phyloP scores from a whole-genome alignment of 92 coral and sea anemone species.

The Epizoanthus ramosus region DNA sequence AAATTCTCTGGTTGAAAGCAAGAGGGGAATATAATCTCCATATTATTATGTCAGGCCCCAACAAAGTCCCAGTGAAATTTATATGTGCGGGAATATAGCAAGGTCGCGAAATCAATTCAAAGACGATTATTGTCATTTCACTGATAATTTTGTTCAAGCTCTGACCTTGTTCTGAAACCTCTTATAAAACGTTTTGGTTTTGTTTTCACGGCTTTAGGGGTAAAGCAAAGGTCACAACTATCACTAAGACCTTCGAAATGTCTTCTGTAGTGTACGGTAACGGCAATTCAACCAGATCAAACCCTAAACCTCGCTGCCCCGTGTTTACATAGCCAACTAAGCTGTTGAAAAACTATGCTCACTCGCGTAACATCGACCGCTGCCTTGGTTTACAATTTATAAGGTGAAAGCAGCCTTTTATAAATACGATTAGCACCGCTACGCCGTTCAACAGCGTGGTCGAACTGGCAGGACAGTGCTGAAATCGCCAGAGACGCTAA shows the following conservation, averaged over 20 bases:
- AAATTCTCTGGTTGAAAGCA: conserved; percentile 23
- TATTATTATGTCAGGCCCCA: too few species aligned
- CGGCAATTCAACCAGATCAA: neutral
- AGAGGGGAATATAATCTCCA: neutral
- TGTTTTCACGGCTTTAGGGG: neutral
- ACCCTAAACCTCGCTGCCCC: neutral
- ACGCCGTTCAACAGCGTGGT: neutral
- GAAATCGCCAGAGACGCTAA: neutral
- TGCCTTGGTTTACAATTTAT: neutral
- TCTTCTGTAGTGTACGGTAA: neutral
- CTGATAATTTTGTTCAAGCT: conserved; percentile 32
- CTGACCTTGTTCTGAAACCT: conserved; percentile 2
- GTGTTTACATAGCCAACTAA: neutral
- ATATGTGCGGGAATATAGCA: neutral
- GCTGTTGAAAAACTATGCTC: neutral
- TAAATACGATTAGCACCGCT: conserved; percentile 3
- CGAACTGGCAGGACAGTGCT: conserved; percentile 2
- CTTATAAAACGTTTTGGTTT: conserved; percentile 4
- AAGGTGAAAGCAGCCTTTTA: neutral
- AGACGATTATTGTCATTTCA: conserved; percentile 26
- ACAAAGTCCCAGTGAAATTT: too few species aligned
- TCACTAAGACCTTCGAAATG: neutral
- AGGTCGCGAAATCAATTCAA: neutral
- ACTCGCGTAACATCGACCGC: neutral
- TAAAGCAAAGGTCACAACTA: conserved; percentile 2